These are phyloP conservation scores for Procapra przewalskii DNA, from an alignment of 2,113 vertebrate genomes.

Conservation along the genomic window DNA sequence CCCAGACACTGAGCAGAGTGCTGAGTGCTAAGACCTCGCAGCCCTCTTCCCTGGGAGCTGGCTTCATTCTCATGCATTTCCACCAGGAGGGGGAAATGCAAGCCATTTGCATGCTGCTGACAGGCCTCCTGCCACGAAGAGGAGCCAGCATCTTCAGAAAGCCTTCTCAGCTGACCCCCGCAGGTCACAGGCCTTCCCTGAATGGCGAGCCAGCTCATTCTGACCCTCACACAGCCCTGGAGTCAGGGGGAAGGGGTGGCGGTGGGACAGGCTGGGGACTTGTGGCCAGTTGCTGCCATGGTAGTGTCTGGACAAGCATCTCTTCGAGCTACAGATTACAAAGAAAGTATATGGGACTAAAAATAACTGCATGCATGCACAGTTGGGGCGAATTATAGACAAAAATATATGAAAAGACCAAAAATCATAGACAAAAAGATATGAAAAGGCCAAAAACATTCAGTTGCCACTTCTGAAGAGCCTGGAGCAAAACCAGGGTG, in stretches of 20 bases:
- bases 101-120: too few species aligned
- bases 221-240: neutral
- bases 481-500: neutral
- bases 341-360: neutral
- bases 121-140: neutral
- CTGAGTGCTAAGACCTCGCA: accelerated
- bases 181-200: neutral
- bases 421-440: neutral
- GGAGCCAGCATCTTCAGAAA: neutral
- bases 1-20: accelerated
- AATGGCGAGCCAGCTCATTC: accelerated
- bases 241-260: accelerated
- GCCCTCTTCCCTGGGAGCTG: neutral
- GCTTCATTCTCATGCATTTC: neutral
- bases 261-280: neutral
- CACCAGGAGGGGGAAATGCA: neutral
- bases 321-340: neutral
- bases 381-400: neutral
- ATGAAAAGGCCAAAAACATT: neutral
- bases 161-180: accelerated
- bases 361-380: neutral
- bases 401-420: neutral
- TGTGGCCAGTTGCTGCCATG: neutral
- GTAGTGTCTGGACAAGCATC: neutral
- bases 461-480: neutral